Evolutionary conservation across 2,113 vertebrate species (phyloP).

Genomic region (Ageneiosus marmoratus): DNA sequence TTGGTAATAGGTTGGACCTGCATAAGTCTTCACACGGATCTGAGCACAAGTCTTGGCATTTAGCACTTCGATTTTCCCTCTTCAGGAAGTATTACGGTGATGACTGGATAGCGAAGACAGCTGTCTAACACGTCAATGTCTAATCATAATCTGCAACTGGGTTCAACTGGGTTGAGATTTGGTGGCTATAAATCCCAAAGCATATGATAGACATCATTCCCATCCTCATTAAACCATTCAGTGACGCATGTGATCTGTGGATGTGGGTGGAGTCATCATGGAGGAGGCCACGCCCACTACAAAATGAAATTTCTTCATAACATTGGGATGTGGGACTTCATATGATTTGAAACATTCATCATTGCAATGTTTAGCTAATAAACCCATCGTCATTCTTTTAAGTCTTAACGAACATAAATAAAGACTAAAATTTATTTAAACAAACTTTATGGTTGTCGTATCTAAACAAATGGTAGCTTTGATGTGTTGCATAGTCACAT

Average conservation of each 20-base stretch:
- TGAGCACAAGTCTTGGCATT: not conserved
- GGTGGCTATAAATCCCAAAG: not conserved
- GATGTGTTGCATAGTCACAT: too few relatives aligned
- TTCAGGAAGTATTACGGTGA: not conserved
- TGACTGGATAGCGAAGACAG: not conserved
- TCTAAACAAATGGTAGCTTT: too few relatives aligned
- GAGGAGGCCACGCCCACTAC: not conserved
- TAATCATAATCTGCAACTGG: not conserved
- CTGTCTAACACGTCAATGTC: not conserved
- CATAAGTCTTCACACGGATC: not conserved
- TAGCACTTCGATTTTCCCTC: not conserved
- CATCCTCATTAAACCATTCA: not conserved
- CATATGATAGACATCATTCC: not conserved
- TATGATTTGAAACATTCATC: too few relatives aligned
- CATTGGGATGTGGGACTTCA: not conserved
- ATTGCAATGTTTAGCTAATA: too few relatives aligned
- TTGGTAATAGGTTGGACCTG: not conserved
- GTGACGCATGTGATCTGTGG: not conserved
- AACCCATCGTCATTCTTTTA: too few relatives aligned
- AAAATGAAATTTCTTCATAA: not conserved
- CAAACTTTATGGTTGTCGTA: too few relatives aligned
- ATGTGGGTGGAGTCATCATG: not conserved
- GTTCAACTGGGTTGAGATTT: not conserved
- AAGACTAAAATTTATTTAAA: too few relatives aligned
- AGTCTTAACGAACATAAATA: too few relatives aligned